Evolutionary conservation across 1,140 invertebrate genomes (phyloP).

Genomic region (Drosophila triauraria): DNA sequence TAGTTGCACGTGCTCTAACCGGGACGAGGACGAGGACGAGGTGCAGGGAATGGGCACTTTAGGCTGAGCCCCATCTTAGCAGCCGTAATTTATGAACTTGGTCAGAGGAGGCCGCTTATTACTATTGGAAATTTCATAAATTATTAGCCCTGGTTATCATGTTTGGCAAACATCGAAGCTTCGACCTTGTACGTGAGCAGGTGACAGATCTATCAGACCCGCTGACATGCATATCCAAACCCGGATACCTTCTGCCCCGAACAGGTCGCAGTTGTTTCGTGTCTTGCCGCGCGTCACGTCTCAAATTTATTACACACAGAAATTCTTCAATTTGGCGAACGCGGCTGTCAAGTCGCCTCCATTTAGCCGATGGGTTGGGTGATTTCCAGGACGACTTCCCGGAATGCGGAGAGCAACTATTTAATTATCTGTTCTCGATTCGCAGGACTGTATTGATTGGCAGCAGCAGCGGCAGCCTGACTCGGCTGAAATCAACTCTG

Average conservation of each 20-base stretch:
- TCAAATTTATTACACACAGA: constrained; percentile 77
- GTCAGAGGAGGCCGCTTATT: constrained; percentile 56
- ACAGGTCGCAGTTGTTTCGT: constrained; percentile 54
- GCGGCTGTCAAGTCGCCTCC: constrained; percentile 29
- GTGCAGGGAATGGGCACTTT: constrained; percentile 17
- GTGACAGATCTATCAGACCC: constrained; percentile 72
- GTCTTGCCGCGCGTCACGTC: constrained; percentile 66
- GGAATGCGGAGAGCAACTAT: constrained; percentile 22
- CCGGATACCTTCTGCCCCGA: constrained; percentile 42
- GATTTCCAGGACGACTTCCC: constrained; percentile 3
- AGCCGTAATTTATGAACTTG: constrained; percentile 69
- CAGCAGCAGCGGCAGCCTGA: not conserved
- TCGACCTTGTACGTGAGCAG: constrained; percentile 64
- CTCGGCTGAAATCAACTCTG: constrained; percentile 9
- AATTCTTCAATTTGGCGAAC: constrained; percentile 69
- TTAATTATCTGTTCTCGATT: constrained; percentile 40
- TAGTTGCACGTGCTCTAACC: constrained; percentile 61
- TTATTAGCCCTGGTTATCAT: constrained; percentile 57
- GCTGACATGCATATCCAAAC: constrained; percentile 60
- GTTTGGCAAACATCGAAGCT: constrained; percentile 59
- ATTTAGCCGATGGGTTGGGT: not conserved
- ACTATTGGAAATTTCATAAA: constrained; percentile 73
- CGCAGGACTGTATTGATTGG: constrained; percentile 28
- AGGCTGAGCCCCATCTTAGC: constrained; percentile 31
- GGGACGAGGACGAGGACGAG: not conserved